phyloP scores from a whole-genome alignment of 2,888 invertebrate genomes.

The Girardia tigrina region DNA sequence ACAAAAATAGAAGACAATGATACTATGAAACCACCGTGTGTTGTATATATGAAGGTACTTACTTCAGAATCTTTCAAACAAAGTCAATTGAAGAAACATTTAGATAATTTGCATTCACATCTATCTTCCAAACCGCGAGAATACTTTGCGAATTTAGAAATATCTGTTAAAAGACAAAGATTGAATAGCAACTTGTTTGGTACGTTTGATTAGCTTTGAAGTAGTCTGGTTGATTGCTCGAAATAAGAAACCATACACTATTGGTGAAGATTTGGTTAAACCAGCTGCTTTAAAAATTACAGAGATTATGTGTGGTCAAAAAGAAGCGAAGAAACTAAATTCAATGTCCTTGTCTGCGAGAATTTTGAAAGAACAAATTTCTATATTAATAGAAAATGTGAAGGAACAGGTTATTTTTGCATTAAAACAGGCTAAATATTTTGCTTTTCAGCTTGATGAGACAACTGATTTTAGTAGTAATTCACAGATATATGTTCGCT shows the following conservation, averaged over 20 bases:
- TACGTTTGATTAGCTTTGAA: not conserved
- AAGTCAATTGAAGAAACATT: not conserved
- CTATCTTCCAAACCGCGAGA: not conserved
- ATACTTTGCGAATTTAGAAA: not conserved
- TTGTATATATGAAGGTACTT: not conserved
- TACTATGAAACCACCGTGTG: not conserved
- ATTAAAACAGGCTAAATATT: not conserved
- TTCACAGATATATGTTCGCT: too few relatives aligned
- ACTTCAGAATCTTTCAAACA: not conserved
- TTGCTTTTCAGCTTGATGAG: too few relatives aligned
- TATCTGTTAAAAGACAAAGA: not conserved
- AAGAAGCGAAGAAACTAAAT: not conserved
- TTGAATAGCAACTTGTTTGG: not conserved
- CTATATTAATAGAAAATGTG: not conserved
- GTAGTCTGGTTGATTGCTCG: not conserved
- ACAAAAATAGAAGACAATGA: not conserved
- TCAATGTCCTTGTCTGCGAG: not conserved
- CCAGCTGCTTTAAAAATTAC: not conserved
- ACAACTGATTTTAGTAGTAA: too few relatives aligned
- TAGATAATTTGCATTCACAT: too few relatives aligned
- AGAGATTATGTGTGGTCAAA: not conserved
- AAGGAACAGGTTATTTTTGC: not conserved
- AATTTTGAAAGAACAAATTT: not conserved
- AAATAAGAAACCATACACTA: not conserved
- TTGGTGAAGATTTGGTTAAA: not conserved